Percentiles rank a stretch among this genome's conserved stretches.
These are phyloP conservation scores for Campylomormyrus numenius DNA, from an alignment of 2,113 vertebrate species.

Conservation along the genomic window DNA sequence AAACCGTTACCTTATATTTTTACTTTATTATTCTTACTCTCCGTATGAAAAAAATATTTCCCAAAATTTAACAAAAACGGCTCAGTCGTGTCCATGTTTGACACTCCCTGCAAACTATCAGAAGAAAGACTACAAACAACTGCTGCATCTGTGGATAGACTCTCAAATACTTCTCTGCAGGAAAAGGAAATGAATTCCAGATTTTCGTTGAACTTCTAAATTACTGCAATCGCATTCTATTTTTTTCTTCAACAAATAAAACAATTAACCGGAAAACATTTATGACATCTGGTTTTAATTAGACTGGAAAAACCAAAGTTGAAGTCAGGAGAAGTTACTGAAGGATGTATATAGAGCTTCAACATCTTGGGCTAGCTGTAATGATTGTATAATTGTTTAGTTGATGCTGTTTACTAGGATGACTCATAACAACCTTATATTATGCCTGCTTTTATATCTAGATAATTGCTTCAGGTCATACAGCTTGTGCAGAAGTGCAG, in stretches of 20 bases:
- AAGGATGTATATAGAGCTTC: not conserved
- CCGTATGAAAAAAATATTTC: not conserved
- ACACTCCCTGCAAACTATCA: not conserved
- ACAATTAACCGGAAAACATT: conserved; percentile 18
- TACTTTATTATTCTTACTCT: not conserved
- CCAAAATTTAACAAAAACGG: not conserved
- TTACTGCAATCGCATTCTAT: not conserved
- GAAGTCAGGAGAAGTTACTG: not conserved
- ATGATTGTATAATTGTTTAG: not conserved
- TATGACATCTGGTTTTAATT: conserved; percentile 29
- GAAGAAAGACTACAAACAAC: not conserved
- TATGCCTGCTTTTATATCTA: not conserved
- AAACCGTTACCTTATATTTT: not conserved
- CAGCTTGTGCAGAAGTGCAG: not conserved
- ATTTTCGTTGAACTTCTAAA: not conserved
- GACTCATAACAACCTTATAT: not conserved
- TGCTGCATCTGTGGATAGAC: not conserved
- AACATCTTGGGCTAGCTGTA: not conserved
- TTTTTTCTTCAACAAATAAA: conserved; percentile 24
- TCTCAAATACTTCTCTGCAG: not conserved
- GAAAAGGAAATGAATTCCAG: conserved; percentile 23
- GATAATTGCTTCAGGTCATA: not conserved
- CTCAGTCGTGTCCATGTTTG: not conserved
- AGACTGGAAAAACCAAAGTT: not conserved
- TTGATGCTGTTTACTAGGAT: not conserved